These are phyloP conservation scores for Paramormyrops hopkinsi DNA, from an alignment of 2,797 vertebrate species.

Conservation along the genomic window DNA sequence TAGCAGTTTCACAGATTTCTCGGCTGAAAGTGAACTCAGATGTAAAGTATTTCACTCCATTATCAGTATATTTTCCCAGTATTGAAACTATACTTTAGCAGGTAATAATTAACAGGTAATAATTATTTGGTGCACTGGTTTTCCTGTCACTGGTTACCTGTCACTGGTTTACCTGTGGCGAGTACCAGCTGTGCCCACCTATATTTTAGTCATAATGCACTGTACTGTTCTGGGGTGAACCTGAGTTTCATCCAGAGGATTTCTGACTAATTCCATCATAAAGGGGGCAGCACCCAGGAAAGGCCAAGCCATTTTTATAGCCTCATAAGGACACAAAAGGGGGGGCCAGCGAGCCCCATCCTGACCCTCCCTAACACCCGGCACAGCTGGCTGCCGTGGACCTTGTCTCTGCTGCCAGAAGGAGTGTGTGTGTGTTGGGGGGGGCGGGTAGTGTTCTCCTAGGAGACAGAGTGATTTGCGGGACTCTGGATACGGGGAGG, in stretches of 20 bases:
- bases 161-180: slow-evolving; percentile 9
- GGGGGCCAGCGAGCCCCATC: too few relatives aligned
- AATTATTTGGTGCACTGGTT: slow-evolving; percentile 32
- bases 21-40: not conserved
- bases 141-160: slow-evolving; percentile 38
- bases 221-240: slow-evolving; percentile 45
- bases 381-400: not conserved
- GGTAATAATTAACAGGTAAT: not conserved
- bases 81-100: not conserved
- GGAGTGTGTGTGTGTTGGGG: not conserved
- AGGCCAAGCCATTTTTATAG: not conserved
- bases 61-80: not conserved
- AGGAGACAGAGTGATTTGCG: not conserved
- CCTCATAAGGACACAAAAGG: not conserved
- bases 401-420: not conserved
- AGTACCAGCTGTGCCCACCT: slow-evolving; percentile 26
- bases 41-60: not conserved
- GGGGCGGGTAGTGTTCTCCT: not conserved
- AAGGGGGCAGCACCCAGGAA: slow-evolving; percentile 18
- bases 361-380: too few relatives aligned
- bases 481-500: not conserved
- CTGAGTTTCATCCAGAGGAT: slow-evolving; percentile 51
- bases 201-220: slow-evolving; percentile 24
- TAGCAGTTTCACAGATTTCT: slow-evolving; percentile 41
- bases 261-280: slow-evolving; percentile 50